These are phyloP conservation scores for Rhagologus leucostigma DNA, from an alignment of 2,113 vertebrate genomes.

Conservation along the genomic window DNA sequence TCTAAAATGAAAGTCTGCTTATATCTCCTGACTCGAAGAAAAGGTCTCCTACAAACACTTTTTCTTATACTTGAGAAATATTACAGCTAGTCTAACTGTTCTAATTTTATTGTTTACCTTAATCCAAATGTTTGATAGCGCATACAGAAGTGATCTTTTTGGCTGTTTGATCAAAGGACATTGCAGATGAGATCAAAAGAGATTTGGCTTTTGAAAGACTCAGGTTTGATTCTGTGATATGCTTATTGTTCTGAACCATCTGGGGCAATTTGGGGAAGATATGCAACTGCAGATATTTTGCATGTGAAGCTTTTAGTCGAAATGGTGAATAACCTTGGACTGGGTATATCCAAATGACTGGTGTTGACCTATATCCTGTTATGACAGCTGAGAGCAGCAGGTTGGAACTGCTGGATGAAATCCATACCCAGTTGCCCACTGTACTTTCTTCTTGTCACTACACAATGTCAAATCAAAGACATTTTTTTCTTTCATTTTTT, in stretches of 20 bases:
- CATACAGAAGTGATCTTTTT: neutral
- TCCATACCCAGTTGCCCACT: constrained; percentile 37
- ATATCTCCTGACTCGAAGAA: neutral
- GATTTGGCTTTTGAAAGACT: neutral
- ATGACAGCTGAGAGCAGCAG: constrained; percentile 57
- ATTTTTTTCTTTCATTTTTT: neutral
- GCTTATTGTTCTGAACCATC: neutral
- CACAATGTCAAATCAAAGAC: constrained; percentile 27
- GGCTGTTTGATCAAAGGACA: neutral
- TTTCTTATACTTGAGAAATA: neutral
- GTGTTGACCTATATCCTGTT: constrained; percentile 32
- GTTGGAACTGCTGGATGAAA: constrained; percentile 56
- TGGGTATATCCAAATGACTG: neutral
- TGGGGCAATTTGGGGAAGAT: neutral
- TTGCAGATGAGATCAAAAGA: neutral
- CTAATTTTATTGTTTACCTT: neutral
- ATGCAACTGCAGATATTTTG: neutral
- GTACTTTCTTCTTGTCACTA: constrained; percentile 31
- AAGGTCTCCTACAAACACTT: neutral
- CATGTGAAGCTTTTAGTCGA: neutral
- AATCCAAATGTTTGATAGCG: neutral
- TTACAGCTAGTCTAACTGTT: neutral
- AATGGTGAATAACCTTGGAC: constrained; percentile 23
- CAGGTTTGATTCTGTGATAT: neutral
- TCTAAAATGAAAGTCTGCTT: neutral